Evolutionary conservation across 1,140 invertebrate genomes (phyloP).

Genomic region (Zaprionus ghesquierei): DNA sequence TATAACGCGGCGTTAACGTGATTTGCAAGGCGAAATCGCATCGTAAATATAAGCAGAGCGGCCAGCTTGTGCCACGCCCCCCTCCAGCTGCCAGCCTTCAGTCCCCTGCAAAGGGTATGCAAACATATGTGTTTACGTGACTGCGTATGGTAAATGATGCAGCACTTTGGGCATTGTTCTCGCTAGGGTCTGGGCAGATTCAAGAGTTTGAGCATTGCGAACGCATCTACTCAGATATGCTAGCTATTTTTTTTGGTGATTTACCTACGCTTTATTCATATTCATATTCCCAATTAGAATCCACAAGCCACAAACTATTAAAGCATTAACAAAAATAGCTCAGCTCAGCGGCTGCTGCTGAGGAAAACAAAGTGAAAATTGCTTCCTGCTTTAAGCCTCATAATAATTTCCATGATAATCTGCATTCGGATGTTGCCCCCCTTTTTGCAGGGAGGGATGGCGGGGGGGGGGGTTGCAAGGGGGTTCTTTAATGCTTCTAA

Average conservation of each 20-base stretch:
- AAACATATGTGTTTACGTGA: background rate
- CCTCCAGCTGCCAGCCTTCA: too few species aligned
- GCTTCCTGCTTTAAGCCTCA: background rate
- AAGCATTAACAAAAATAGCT: background rate
- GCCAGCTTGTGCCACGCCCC: background rate
- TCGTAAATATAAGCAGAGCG: background rate
- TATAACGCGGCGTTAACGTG: slow-evolving; percentile 33
- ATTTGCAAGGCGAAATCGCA: slow-evolving; percentile 35
- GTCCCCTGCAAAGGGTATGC: too few species aligned
- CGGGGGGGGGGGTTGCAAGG: too few species aligned
- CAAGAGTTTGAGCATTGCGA: background rate
- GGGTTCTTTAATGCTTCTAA: background rate
- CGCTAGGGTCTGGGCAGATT: background rate
- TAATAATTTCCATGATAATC: background rate
- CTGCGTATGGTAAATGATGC: background rate
- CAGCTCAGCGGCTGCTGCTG: too few species aligned
- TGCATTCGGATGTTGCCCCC: background rate
- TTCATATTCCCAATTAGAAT: too few species aligned
- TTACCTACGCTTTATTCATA: too few species aligned
- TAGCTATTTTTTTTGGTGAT: too few species aligned
- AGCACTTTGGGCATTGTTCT: background rate
- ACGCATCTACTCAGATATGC: background rate
- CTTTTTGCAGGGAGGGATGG: background rate
- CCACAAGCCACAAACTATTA: too few species aligned
- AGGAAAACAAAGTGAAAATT: background rate